These are phyloP conservation scores for Danionella cerebrum DNA, from an alignment of 2,113 vertebrate species.

Conservation along the genomic window DNA sequence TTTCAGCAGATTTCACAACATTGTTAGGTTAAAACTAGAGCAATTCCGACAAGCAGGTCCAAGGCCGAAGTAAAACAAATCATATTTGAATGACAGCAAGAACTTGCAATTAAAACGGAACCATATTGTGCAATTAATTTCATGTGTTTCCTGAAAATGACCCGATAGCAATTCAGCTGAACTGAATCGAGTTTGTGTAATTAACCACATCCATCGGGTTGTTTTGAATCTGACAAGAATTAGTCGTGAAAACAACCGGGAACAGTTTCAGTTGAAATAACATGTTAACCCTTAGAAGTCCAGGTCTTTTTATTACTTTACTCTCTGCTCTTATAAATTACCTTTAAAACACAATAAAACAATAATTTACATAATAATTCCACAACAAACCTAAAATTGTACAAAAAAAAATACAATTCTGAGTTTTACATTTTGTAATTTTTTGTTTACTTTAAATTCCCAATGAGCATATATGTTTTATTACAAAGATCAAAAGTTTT, in stretches of 20 bases:
- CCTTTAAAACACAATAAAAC: too few relatives aligned
- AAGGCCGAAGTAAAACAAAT: neutral
- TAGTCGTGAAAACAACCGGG: conserved; percentile 9
- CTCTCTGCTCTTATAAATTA: too few relatives aligned
- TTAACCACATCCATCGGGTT: neutral
- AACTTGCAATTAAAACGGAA: neutral
- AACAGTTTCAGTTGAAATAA: conserved; percentile 9
- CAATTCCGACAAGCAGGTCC: neutral
- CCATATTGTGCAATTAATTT: neutral
- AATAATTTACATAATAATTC: too few relatives aligned
- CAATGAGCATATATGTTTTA: too few relatives aligned
- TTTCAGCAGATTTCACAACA: conserved; percentile 33
- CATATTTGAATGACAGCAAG: neutral
- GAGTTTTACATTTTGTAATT: too few relatives aligned
- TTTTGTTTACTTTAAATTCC: too few relatives aligned
- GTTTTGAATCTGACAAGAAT: neutral
- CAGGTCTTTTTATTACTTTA: too few relatives aligned
- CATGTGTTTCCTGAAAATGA: neutral
- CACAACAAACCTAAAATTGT: too few relatives aligned
- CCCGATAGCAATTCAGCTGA: neutral
- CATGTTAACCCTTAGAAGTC: too few relatives aligned
- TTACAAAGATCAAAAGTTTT: too few relatives aligned
- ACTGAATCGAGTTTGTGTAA: neutral
- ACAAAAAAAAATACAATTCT: too few relatives aligned
- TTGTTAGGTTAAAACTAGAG: neutral